Percentiles rank a stretch among this genome's conserved stretches.
Evolutionary conservation across 92 coral and sea anemone genomes (phyloP).

Genomic region (Zoanthus sociatus): DNA sequence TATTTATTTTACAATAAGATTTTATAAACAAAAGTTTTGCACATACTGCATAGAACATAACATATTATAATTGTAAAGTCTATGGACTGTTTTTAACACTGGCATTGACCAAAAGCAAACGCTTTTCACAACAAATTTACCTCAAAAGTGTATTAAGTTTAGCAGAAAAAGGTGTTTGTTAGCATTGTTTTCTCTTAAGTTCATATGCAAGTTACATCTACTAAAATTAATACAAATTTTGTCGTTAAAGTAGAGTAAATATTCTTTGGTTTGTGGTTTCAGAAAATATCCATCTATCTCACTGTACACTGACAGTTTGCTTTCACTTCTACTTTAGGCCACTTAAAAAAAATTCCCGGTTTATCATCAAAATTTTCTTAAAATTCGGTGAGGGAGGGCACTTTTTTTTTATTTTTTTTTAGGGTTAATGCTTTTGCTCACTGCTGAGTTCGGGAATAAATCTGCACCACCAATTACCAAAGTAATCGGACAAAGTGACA

Average conservation of each 20-base stretch:
- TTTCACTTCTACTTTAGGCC: conserved; percentile 3
- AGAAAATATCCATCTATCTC: not conserved
- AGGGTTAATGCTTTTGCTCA: too few relatives aligned
- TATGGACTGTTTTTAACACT: not conserved
- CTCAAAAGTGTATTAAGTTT: not conserved
- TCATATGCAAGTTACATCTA: conserved; percentile 1
- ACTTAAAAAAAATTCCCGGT: too few relatives aligned
- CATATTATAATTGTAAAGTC: not conserved
- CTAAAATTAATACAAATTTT: not conserved
- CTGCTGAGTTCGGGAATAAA: too few relatives aligned
- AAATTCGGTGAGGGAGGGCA: too few relatives aligned
- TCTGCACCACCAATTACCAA: too few relatives aligned
- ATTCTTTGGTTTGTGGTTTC: too few relatives aligned
- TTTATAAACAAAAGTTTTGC: not conserved
- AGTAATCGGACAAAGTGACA: too few relatives aligned
- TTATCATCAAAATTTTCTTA: too few relatives aligned
- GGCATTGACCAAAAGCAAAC: not conserved
- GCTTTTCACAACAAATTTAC: not conserved
- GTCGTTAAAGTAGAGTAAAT: too few relatives aligned
- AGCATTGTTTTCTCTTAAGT: not conserved
- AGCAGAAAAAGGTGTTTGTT: not conserved
- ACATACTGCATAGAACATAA: not conserved
- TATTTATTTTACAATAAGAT: not conserved
- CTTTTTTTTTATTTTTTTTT: too few relatives aligned
- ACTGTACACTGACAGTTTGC: conserved; percentile 2